These are phyloP conservation scores for Upupa epops DNA, from an alignment of 2,113 vertebrate species.

Conservation along the genomic window DNA sequence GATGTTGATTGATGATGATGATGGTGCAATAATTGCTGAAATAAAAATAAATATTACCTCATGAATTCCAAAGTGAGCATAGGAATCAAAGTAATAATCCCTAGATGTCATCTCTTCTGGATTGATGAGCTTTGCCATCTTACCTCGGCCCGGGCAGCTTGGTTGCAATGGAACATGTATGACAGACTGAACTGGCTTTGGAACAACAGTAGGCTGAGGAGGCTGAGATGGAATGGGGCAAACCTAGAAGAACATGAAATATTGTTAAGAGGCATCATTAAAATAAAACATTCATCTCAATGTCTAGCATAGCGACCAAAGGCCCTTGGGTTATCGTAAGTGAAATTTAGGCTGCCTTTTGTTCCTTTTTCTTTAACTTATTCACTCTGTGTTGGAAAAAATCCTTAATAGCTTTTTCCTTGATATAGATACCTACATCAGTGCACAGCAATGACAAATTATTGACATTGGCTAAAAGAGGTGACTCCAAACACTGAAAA, in stretches of 20 bases:
- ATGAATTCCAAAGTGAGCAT: slow-evolving; percentile 97
- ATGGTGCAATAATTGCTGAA: neutral
- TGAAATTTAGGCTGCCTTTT: neutral
- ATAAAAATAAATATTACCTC: slow-evolving; percentile 81
- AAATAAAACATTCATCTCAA: neutral
- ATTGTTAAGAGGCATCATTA: neutral
- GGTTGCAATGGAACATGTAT: slow-evolving; percentile 82
- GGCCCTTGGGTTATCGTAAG: neutral
- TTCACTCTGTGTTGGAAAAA: neutral
- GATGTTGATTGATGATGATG: too few species aligned
- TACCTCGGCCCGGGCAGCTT: slow-evolving; percentile 89
- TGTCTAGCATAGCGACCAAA: neutral
- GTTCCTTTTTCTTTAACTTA: neutral
- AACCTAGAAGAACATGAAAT: slow-evolving; percentile 65
- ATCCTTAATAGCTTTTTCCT: neutral
- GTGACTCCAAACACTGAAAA: neutral
- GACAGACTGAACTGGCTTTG: slow-evolving; percentile 86
- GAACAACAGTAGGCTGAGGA: slow-evolving; percentile 82
- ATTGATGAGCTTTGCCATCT: slow-evolving; percentile 91
- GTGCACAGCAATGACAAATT: neutral
- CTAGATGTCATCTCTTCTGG: slow-evolving; percentile 98
- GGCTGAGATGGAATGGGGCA: slow-evolving; percentile 80
- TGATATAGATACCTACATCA: neutral
- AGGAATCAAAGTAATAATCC: slow-evolving; percentile 99
- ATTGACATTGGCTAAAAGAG: neutral